phyloP scores from a whole-genome alignment of 2,113 vertebrate species.

The Thryonomys swinderianus region DNA sequence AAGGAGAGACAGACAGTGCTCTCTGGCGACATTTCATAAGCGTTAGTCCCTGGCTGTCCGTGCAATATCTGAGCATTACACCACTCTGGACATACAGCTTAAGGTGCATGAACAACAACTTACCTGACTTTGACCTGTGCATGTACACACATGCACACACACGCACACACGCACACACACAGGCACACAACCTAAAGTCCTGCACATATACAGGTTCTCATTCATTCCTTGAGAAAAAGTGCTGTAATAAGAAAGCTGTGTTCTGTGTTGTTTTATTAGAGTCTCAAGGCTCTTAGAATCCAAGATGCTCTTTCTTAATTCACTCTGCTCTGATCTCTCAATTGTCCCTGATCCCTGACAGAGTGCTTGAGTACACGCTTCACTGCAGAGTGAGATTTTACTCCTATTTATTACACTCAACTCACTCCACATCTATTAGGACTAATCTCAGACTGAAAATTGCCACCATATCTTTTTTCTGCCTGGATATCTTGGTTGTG shows the following conservation, averaged over 20 bases:
- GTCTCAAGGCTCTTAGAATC: not conserved
- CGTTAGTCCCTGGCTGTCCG: rapidly evolving
- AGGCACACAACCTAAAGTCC: not conserved
- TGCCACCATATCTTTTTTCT: not conserved
- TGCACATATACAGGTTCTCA: not conserved
- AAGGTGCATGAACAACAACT: not conserved
- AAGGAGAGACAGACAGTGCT: not conserved
- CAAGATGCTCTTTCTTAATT: not conserved
- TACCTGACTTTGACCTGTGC: not conserved
- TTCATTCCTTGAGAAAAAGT: not conserved
- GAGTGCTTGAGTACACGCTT: not conserved
- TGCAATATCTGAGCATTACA: not conserved
- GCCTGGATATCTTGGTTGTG: not conserved
- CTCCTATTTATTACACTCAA: not conserved
- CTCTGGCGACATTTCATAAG: not conserved
- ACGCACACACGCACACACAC: not conserved
- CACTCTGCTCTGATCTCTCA: not conserved
- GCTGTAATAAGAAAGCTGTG: not conserved
- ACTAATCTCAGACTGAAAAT: not conserved
- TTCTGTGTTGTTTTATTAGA: not conserved
- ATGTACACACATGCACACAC: not conserved
- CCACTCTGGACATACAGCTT: not conserved
- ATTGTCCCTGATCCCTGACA: not conserved
- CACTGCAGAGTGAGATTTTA: not conserved
- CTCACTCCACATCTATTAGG: not conserved